phyloP scores from a whole-genome alignment of 2,113 vertebrate species.

The Microtus pennsylvanicus region DNA sequence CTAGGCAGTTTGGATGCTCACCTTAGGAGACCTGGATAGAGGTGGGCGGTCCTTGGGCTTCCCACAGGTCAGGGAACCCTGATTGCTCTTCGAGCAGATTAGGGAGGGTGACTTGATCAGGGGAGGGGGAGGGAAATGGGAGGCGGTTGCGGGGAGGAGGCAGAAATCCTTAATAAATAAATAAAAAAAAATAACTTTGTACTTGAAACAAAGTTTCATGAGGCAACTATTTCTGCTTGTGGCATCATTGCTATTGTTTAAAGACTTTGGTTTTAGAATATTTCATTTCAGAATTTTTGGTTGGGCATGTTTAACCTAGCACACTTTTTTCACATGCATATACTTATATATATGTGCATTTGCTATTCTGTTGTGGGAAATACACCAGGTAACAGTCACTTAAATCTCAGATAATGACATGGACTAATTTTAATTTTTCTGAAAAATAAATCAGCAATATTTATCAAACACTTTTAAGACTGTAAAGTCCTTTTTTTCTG shows the following conservation, averaged over 20 bases:
- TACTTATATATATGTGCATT: not conserved
- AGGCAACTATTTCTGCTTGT: not conserved
- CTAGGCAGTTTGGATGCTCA: too few relatives aligned
- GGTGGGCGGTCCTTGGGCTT: too few relatives aligned
- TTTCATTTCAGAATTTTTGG: not conserved
- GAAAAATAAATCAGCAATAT: slow-evolving; percentile 6
- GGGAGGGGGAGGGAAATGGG: too few relatives aligned
- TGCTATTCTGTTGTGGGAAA: slow-evolving; percentile 14
- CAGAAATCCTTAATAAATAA: too few relatives aligned
- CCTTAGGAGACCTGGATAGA: too few relatives aligned
- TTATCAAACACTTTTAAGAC: slow-evolving; percentile 27
- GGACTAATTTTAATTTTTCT: not conserved
- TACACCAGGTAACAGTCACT: not conserved
- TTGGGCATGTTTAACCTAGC: not conserved
- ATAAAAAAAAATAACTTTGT: slow-evolving; percentile 3
- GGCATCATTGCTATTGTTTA: not conserved
- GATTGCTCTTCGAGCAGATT: too few relatives aligned
- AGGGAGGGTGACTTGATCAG: too few relatives aligned
- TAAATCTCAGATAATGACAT: not conserved
- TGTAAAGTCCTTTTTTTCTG: not conserved
- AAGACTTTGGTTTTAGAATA: not conserved
- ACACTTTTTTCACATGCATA: not conserved
- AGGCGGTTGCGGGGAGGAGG: too few relatives aligned
- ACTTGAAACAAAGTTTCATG: not conserved
- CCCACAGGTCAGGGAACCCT: too few relatives aligned